phyloP scores from a whole-genome alignment of 2,888 invertebrate species.

The Andrena bucephala region DNA sequence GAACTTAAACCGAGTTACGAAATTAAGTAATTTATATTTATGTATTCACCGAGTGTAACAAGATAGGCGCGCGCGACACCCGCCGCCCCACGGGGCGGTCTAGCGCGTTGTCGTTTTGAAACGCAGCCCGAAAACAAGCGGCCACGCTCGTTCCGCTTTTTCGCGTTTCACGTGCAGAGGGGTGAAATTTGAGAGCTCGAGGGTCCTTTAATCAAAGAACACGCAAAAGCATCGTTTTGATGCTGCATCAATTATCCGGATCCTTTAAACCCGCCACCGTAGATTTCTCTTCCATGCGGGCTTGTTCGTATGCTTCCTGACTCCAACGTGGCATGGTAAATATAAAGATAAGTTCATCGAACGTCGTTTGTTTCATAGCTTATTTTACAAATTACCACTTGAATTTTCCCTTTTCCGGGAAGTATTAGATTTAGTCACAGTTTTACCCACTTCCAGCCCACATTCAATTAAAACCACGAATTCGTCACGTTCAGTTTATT shows the following conservation, averaged over 20 bases:
- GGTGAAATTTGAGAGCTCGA: constrained; percentile 37
- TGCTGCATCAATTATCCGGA: constrained; percentile 40
- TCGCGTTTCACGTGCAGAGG: constrained; percentile 22
- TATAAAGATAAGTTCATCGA: neutral
- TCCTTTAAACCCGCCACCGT: constrained; percentile 32
- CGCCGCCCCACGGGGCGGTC: constrained; percentile 27
- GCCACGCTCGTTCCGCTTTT: constrained; percentile 19
- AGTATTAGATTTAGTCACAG: neutral
- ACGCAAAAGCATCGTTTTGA: constrained; percentile 44
- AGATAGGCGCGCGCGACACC: constrained; percentile 64
- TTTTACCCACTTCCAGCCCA: neutral
- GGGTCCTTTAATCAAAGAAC: constrained; percentile 57
- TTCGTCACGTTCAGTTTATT: constrained; percentile 12
- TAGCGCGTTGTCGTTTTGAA: constrained; percentile 52
- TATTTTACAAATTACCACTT: too few species aligned
- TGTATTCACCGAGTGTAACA: constrained; percentile 77
- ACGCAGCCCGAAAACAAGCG: constrained; percentile 38
- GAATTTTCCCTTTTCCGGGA: neutral
- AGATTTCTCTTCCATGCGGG: neutral
- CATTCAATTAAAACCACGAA: constrained; percentile 1
- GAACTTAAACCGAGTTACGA: constrained; percentile 75
- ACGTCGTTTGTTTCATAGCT: too few species aligned
- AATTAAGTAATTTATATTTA: constrained; percentile 81
- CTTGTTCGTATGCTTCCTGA: neutral
- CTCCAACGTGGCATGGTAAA: neutral